Evolutionary conservation across 2,113 vertebrate species (phyloP).

Genomic region (Pimephales promelas): DNA sequence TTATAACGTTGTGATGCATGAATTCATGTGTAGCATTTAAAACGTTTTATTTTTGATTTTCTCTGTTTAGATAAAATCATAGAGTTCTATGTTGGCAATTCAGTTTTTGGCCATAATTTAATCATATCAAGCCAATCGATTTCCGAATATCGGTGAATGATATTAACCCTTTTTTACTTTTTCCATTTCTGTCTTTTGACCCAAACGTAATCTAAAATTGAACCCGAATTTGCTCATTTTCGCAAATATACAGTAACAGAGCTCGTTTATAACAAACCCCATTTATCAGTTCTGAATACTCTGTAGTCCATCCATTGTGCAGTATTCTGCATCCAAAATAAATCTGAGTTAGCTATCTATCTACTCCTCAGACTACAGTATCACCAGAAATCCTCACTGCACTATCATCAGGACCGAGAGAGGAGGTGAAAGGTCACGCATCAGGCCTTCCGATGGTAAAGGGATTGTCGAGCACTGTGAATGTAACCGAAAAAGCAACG

Average conservation of each 20-base stretch:
- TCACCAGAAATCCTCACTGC: background rate
- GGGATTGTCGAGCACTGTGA: conserved; percentile 75
- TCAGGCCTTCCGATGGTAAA: conserved; percentile 68
- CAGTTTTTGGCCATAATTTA: background rate
- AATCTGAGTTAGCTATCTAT: background rate
- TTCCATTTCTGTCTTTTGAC: background rate
- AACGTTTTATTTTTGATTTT: no score
- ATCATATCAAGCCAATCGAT: background rate
- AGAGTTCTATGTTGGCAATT: background rate
- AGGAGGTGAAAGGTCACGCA: conserved; percentile 71
- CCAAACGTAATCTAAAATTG: background rate
- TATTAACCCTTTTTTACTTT: background rate
- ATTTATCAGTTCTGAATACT: background rate
- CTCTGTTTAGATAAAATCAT: no score
- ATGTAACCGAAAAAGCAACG: conserved; percentile 66
- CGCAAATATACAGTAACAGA: conserved; percentile 2
- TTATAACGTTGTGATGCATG: no score
- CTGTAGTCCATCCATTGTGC: background rate
- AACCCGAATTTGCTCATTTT: background rate
- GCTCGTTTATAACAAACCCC: background rate
- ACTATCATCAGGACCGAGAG: conserved; percentile 48
- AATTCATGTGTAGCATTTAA: no score
- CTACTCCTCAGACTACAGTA: conserved; percentile 29
- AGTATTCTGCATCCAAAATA: background rate
- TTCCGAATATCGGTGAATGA: background rate